Percentiles rank a stretch among this genome's conserved stretches.
phyloP scores from a whole-genome alignment of 2,888 invertebrate genomes.

The Palloptera scutellata region DNA sequence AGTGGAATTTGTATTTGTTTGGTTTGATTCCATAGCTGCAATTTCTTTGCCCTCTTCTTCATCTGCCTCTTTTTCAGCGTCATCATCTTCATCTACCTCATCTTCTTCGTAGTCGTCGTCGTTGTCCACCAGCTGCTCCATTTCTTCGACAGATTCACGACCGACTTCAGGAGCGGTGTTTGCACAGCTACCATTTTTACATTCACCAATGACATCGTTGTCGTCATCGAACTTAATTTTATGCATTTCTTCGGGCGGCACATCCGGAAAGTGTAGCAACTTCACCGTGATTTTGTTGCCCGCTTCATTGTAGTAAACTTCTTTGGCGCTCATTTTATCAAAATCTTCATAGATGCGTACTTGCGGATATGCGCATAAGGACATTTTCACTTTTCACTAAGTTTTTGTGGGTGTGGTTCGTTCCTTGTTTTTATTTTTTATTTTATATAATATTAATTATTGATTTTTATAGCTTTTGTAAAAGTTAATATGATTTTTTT shows the following conservation, averaged over 20 bases:
- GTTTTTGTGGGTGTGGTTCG: background rate
- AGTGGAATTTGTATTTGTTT: conserved; percentile 9
- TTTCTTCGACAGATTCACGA: background rate
- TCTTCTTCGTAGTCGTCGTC: conserved; percentile 23
- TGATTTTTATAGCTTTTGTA: background rate
- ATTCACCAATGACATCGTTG: conserved; percentile 30
- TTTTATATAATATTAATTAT: conserved; percentile 4
- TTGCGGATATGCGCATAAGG: conserved; percentile 61
- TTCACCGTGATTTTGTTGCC: conserved; percentile 63
- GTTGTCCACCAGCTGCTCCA: conserved; percentile 16
- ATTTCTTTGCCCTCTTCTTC: conserved; percentile 37
- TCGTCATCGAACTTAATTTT: conserved; percentile 59
- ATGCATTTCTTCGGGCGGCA: conserved; percentile 61
- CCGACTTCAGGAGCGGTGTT: no score
- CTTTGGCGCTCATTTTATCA: conserved; percentile 65
- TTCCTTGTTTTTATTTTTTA: background rate
- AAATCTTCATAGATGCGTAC: conserved; percentile 65
- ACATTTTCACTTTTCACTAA: conserved; percentile 54
- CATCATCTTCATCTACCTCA: conserved; percentile 21
- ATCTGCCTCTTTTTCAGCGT: conserved; percentile 39
- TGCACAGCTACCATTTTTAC: background rate
- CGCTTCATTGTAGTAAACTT: conserved; percentile 63
- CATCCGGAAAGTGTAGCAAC: conserved; percentile 61
- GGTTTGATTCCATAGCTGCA: background rate
- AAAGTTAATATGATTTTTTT: no score